Evolutionary conservation across 2,797 vertebrate genomes (phyloP), one percentile per base, ranked within the genome.

Genomic region (Labeo calbasu): DNA sequence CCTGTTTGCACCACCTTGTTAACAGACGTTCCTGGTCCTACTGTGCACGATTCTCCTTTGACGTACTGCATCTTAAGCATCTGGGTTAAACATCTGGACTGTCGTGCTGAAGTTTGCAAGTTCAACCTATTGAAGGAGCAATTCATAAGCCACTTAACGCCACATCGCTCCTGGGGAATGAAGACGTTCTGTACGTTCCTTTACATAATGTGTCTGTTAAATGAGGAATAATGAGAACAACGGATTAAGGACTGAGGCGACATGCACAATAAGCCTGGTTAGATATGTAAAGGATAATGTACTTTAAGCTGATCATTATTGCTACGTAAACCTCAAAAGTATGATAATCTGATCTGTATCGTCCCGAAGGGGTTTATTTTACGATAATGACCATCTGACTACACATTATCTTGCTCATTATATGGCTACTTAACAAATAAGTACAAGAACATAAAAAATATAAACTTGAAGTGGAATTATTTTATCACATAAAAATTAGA

Each of bases 371-470:
- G 32, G 73, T 15, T 40, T 76, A 5, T 76, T 59, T 76, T 76
- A 76, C 36, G 73, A 59, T 76, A 23, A 76, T 57, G 73, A 76
- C 28, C 72, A 57, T 76, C 51, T 76, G 51, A 76, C 72, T 76
- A 28, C 72, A 76, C 51, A 55, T 57, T 57, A 40, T 15, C 7
- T 32, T 0, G 19, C 32, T n/a, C 19, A 76, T 57, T 57, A 40
- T 57, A 57, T 15, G 11, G 28, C 19, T 76, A 8, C 51, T 57
- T 36, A 36, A 13, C 11, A 55, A n/a, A 75, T 55, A 75, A 57
- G n/a, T 57, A 36, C 19, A 55, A n/a, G 72, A 15, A 57, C 19
- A 76, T 76, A 40, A 76, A 43, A 40, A 14, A 75, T 13, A n/a
- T n/a, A 36, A 28, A 51, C 14, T 73, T 51, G 4, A 53, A 1